Evolutionary conservation across 2,113 vertebrate species (phyloP).

Genomic region (Indicator indicator): DNA sequence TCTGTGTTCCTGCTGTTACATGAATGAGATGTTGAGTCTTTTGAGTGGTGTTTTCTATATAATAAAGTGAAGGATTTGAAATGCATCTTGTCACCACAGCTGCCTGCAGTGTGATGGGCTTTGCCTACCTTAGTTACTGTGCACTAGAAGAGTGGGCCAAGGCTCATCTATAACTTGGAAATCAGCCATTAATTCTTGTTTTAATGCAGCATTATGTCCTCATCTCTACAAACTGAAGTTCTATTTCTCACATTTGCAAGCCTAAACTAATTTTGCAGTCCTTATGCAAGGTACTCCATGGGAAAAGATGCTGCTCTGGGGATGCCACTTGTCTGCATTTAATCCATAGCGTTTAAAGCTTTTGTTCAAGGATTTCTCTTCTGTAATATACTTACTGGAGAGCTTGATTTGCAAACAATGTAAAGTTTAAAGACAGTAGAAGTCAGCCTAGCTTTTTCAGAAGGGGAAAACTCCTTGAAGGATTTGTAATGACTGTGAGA

Average conservation of each 20-base stretch:
- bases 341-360: not conserved
- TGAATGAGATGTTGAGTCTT: not conserved
- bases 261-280: not conserved
- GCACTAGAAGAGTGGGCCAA: not conserved
- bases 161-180: not conserved
- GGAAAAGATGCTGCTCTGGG: not conserved
- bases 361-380: not conserved
- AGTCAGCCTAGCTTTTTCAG: not conserved
- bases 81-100: not conserved
- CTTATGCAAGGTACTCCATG: fast-evolving
- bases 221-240: not conserved
- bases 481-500: not conserved
- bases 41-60: not conserved
- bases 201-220: not conserved
- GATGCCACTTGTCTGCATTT: not conserved
- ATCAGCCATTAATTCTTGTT: not conserved
- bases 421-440: not conserved
- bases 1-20: not conserved
- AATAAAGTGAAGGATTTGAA: not conserved
- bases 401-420: not conserved
- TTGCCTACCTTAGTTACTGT: not conserved
- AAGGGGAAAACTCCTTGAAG: not conserved
- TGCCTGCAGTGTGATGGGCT: not conserved
- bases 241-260: not conserved
- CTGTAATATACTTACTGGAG: not conserved